Conservation (phyloP, 1,140 invertebrate species). For the Globodera ellingtonae region DNA sequence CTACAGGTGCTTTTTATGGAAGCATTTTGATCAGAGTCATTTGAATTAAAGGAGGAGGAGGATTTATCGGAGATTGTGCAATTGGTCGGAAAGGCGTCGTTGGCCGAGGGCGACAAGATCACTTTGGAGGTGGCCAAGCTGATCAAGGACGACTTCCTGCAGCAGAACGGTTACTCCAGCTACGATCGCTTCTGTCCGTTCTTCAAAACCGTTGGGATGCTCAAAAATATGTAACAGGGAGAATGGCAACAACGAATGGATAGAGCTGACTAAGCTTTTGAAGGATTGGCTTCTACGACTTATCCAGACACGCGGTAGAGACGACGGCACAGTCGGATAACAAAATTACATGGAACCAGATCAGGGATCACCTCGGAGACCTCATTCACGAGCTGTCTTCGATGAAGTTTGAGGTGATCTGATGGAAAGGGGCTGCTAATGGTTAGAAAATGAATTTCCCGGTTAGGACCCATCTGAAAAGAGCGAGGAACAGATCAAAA, state of each 20-base stretch:
- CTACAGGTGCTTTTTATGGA: constrained; percentile 57
- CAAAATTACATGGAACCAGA: constrained; percentile 91
- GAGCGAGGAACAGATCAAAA: constrained; percentile 92
- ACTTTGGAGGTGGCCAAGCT: constrained; percentile 97
- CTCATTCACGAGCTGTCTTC: constrained; percentile 94
- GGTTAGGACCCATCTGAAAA: constrained; percentile 91
- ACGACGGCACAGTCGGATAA: constrained; percentile 97
- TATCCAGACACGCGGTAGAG: constrained; percentile 94
- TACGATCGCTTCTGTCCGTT: constrained; percentile 99
- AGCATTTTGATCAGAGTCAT: background rate
- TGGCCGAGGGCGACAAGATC: constrained; percentile 98
- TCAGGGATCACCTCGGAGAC: constrained; percentile 91
- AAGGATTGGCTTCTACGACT: constrained; percentile 90
- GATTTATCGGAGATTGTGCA: constrained; percentile 99
- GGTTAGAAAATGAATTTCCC: background rate
- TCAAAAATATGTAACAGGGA: constrained; percentile 80
- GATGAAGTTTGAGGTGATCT: constrained; percentile 96
- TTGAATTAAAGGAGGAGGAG: constrained; percentile 91
- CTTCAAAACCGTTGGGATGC: constrained; percentile 99
- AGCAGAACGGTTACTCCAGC: constrained; percentile 86
- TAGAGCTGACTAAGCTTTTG: background rate
- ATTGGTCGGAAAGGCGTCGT: constrained; percentile 88
- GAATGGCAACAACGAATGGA: constrained; percentile 23
- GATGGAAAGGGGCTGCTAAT: background rate
- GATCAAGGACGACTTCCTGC: constrained; percentile 98